phyloP scores from a whole-genome alignment of 2,888 invertebrate genomes.

The Acanthococcus lagerstroemiae region DNA sequence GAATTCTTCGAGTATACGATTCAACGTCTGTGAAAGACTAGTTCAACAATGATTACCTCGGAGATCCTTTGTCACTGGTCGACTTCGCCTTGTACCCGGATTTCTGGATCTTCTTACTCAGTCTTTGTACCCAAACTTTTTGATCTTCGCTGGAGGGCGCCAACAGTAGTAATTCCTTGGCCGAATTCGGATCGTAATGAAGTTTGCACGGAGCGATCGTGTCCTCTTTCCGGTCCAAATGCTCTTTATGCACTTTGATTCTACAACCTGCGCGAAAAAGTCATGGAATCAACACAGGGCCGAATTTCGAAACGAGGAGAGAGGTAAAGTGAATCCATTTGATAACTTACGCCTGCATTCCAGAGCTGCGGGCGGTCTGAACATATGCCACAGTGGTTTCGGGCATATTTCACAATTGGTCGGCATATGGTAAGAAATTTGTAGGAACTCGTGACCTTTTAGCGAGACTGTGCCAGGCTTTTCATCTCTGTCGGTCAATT shows the following conservation, averaged over 20 bases:
- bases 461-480: slow-evolving; percentile 58
- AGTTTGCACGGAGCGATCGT: slow-evolving; percentile 90
- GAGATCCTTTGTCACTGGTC: slow-evolving; percentile 57
- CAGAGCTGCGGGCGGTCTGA: slow-evolving; percentile 92
- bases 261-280: slow-evolving; percentile 62
- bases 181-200: slow-evolving; percentile 85
- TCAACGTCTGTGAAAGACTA: not conserved
- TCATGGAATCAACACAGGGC: too few relatives aligned
- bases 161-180: slow-evolving; percentile 85
- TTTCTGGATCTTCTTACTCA: slow-evolving; percentile 85
- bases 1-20: not conserved
- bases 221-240: slow-evolving; percentile 71
- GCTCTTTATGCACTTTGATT: slow-evolving; percentile 95
- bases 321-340: not conserved
- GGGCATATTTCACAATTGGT: slow-evolving; percentile 96
- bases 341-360: slow-evolving; percentile 82
- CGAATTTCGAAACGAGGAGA: not conserved
- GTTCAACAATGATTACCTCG: slow-evolving; percentile 62
- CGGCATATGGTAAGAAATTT: slow-evolving; percentile 95
- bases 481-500: slow-evolving; percentile 42
- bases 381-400: slow-evolving; percentile 94
- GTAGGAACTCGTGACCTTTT: slow-evolving; percentile 92
- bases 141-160: slow-evolving; percentile 79
- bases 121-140: slow-evolving; percentile 82
- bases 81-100: slow-evolving; percentile 82